Base-by-base conservation (phyloP, 2,113 vertebrate species). In the Pterophyllum scalare region DNA sequence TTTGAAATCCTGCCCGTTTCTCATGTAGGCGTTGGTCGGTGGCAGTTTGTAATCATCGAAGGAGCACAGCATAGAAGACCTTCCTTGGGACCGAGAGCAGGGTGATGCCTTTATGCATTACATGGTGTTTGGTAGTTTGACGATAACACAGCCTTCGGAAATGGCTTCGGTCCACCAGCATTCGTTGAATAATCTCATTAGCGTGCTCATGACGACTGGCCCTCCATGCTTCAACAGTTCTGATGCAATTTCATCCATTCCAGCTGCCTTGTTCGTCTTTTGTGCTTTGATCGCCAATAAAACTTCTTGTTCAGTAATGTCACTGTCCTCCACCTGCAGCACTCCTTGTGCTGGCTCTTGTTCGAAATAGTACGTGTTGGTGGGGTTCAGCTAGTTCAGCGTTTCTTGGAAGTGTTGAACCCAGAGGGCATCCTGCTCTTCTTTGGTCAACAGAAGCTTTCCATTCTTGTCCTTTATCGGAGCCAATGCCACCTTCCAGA, bases 161-260 rank as follows among this genome's bases (percentile, higher is more conserved):
- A 40, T 2, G 0, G 61, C 61, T n/a, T 64, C 61, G 20, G 40
- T 65, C 40, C 35, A 13, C n/a, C 61, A 65, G 24, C 35, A 43
- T 65, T 24, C 7, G 17, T 43, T 65, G n/a, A 65, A 43, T 13
- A 65, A n/a, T 65, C 40, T 65, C 15, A 10, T 65, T n/a, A 43
- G 62, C 13, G n/a, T n/a, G 15, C 40, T 65, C 40, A n/a, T 24
- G 24, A 65, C 13, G 40, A 65, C 40, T 35, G 2, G 62, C 35
- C 35, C 35, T 65, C 35, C n/a, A 43, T 65, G 40, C 40, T 65
- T 65, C 35, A 65, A 1, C 35, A 65, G 24, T 65, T 65, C 62
- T 43, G 62, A 65, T 65, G 22, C n/a, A n/a, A 43, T 65, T 43
- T 43, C 62, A 65, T 65, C 62, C 62, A 65, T 65, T 35, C 35